These are phyloP conservation scores for Venusia cambrica DNA, from an alignment of 2,888 invertebrate genomes.

Conservation along the genomic window DNA sequence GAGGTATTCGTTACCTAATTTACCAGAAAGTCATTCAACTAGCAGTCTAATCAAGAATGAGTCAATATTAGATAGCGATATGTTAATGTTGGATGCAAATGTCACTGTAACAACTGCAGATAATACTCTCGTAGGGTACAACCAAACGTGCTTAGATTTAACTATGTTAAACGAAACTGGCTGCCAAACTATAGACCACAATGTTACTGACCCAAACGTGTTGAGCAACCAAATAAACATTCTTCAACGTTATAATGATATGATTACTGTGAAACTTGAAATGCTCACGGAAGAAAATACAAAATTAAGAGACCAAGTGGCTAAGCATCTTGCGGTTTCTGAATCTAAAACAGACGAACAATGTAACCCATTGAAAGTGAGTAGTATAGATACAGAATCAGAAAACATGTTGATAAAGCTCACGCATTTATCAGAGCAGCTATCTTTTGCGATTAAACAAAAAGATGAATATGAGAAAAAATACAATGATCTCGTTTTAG, in stretches of 20 bases:
- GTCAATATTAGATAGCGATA: constrained; percentile 64
- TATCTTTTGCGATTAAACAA: constrained; percentile 37
- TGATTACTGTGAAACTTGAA: constrained; percentile 38
- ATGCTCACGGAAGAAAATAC: constrained; percentile 48
- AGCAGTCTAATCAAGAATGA: constrained; percentile 56
- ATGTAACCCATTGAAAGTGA: constrained; percentile 41
- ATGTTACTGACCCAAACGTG: constrained; percentile 34
- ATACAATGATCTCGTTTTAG: constrained; percentile 49
- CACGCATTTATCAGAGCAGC: constrained; percentile 37
- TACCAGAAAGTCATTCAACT: constrained; percentile 50
- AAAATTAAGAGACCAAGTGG: constrained; percentile 41
- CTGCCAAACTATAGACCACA: constrained; percentile 44
- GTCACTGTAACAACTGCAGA: constrained; percentile 59
- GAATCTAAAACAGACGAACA: constrained; percentile 34
- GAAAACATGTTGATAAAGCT: constrained; percentile 36
- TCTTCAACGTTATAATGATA: constrained; percentile 36
- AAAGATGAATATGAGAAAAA: constrained; percentile 50
- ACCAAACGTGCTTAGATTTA: constrained; percentile 61
- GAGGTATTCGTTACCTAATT: constrained; percentile 58
- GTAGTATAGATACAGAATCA: constrained; percentile 6
- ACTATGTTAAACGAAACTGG: constrained; percentile 51
- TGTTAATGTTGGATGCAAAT: constrained; percentile 71
- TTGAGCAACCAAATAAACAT: constrained; percentile 37
- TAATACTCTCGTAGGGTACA: constrained; percentile 55
- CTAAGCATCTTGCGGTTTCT: constrained; percentile 31